Evolutionary conservation across 2,797 vertebrate species (phyloP), one percentile per base, ranked within the genome.

Genomic region (Arnoldichthys spilopterus): DNA sequence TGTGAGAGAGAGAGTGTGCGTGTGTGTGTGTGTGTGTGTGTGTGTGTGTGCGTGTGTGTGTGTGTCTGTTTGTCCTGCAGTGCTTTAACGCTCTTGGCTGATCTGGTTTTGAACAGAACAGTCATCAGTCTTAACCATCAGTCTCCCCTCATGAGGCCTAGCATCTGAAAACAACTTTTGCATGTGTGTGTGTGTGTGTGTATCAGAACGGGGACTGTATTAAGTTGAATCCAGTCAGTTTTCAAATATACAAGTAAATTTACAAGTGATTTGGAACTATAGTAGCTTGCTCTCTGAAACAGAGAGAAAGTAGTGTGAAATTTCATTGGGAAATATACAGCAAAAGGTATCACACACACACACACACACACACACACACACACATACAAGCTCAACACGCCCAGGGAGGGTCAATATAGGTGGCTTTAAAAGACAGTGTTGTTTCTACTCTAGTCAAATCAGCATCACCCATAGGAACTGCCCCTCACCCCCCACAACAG

Each of bases 361-460:
- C 20, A 7, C 61, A 4, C 2, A 13, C 8, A 2, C 2, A n/a
- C 56, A 30, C 24, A 15, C 1, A 1, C 37, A 16, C 37, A 12
- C 51, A 15, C 28, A 7, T 43, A 1, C 22, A 24, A 40, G 62
- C 20, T 53, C 45, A 62, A 7, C 28, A 28, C 28, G 8, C 4
- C 32, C 45, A 34, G n/a, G n/a, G n/a, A n/a, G n/a, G n/a, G n/a
- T 62, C 22, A 24, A n/a, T 37, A 15, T 30, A 30, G 58, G 34
- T 75, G 53, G 61, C 32, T 45, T 73, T 15, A 62, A 32, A 16
- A 18, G 47, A 72, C 47, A 76, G 61, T 59, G 74, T 54, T 71
- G 64, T 62, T 82, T 79, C 73, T 74, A 77, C 56, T 62, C 59
- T 74, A 82, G 59, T 66, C 77, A 84, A 80, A 84, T 49, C 18